Evolutionary conservation across 2,113 vertebrate species (phyloP).

Genomic region (Ranitomeya variabilis): DNA sequence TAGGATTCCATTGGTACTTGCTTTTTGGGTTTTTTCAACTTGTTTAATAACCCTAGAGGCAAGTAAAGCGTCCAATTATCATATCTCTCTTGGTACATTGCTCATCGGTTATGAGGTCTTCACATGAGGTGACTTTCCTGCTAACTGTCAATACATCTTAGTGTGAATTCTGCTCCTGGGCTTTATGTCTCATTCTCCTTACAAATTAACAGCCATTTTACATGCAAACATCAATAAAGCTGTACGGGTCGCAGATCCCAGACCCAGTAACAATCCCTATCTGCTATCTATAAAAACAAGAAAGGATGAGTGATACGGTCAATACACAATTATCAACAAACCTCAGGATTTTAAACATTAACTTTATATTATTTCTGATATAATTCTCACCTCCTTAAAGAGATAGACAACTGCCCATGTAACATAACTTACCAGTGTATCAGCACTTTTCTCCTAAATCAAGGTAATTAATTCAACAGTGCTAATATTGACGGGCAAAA

Average conservation of each 20-base stretch:
- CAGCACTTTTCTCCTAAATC: neutral
- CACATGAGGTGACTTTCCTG: constrained; percentile 22
- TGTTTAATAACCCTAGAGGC: neutral
- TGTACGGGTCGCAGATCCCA: neutral
- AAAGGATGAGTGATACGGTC: neutral
- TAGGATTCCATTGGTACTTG: too few relatives aligned
- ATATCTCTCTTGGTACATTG: neutral
- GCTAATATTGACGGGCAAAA: constrained; percentile 8
- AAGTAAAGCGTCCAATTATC: constrained; percentile 28
- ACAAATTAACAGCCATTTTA: constrained; percentile 10
- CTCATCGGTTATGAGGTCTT: constrained; percentile 2
- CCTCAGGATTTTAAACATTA: neutral
- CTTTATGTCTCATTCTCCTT: constrained; percentile 14
- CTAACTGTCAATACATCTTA: constrained; percentile 33
- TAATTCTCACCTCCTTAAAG: neutral
- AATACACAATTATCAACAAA: neutral
- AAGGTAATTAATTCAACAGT: neutral
- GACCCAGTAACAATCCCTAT: neutral
- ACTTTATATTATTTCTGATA: neutral
- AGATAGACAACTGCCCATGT: neutral
- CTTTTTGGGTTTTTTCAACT: too few relatives aligned
- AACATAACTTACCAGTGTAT: neutral
- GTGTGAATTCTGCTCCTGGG: constrained; percentile 16
- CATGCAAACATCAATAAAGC: constrained; percentile 33
- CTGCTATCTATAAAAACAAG: neutral